A percentile compares a stretch with the other conserved stretches of the same genome.
Conservation (phyloP, 1,140 invertebrate species). For the Aphis gossypii region DNA sequence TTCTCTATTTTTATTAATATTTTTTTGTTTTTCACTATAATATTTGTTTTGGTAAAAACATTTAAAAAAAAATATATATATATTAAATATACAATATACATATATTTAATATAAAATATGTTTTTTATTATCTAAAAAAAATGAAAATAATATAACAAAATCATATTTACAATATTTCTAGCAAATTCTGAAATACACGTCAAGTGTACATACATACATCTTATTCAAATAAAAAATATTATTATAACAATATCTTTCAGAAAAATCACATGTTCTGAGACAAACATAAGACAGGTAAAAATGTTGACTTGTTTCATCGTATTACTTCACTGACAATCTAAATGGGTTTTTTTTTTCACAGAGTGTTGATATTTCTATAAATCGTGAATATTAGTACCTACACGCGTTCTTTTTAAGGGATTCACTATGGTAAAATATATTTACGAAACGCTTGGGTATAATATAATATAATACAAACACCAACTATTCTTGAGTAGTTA, state of each 20-base stretch:
- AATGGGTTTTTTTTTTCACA: neutral
- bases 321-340: neutral
- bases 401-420: neutral
- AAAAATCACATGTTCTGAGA: neutral
- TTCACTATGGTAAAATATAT: neutral
- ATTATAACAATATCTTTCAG: neutral
- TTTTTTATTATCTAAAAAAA: neutral
- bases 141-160: neutral
- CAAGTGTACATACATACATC: neutral
- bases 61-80: too few relatives aligned
- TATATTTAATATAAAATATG: neutral
- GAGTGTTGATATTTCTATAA: neutral
- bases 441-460: neutral
- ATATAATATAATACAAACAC: neutral
- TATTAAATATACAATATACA: too few relatives aligned
- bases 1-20: too few relatives aligned
- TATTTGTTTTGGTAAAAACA: too few relatives aligned
- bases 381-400: neutral
- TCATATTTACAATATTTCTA: neutral
- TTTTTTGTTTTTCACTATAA: too few relatives aligned
- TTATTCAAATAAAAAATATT: slow-evolving; percentile 11
- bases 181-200: neutral
- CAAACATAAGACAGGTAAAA: neutral
- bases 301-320: neutral
- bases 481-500: neutral